Conservation (phyloP, 2,888 invertebrate species). For the Epirrhoe alternata region DNA sequence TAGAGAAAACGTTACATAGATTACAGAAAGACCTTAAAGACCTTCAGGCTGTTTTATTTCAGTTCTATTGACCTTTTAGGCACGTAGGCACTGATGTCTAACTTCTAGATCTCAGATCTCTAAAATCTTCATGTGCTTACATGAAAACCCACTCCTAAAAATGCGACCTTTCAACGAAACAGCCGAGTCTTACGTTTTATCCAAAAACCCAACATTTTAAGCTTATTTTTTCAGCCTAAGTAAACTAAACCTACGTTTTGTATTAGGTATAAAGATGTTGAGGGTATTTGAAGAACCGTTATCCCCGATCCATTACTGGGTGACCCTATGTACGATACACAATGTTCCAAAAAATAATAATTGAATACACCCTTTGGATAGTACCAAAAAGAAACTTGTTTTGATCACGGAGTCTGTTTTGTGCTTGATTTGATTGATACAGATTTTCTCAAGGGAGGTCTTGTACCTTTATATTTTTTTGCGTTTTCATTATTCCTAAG, state of each 20-base stretch:
- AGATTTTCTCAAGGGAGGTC: not conserved
- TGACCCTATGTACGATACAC: conserved; percentile 1
- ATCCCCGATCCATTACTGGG: not conserved
- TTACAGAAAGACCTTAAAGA: not conserved
- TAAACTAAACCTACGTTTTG: not conserved
- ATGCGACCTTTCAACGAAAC: not conserved
- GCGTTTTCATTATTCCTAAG: not conserved
- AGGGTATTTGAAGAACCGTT: not conserved
- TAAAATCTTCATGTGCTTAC: not conserved
- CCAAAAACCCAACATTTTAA: not conserved
- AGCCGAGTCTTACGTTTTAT: not conserved
- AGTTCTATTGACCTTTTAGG: not conserved
- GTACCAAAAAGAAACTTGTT: conserved; percentile 2
- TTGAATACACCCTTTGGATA: conserved; percentile 12
- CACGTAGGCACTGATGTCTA: not conserved
- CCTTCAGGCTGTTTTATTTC: too few relatives aligned
- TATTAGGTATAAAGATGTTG: not conserved
- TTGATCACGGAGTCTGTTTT: not conserved
- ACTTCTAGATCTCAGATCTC: not conserved
- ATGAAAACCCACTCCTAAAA: not conserved
- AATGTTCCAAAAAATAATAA: conserved; percentile 17
- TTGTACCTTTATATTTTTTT: not conserved
- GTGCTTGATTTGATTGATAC: conserved; percentile 2
- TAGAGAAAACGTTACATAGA: not conserved
- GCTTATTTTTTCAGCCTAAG: not conserved